phyloP scores from a whole-genome alignment of 2,113 vertebrate species.

The Maylandia zebra region DNA sequence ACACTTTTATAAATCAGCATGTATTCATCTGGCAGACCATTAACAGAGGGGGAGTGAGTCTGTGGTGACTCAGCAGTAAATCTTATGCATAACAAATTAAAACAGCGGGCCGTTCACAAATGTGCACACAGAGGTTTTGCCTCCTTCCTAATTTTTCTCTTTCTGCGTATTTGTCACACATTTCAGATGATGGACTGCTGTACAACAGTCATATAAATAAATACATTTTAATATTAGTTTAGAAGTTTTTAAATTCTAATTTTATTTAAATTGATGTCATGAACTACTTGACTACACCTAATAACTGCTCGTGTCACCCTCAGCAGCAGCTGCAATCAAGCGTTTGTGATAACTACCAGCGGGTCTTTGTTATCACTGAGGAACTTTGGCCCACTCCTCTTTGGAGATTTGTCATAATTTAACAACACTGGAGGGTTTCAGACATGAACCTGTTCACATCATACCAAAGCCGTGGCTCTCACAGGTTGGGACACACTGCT shows the following conservation, averaged over 20 bases:
- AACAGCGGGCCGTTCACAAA: fast-evolving
- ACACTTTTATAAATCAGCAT: neutral
- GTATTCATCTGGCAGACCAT: neutral
- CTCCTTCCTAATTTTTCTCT: neutral
- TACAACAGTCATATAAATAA: neutral
- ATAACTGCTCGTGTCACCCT: neutral
- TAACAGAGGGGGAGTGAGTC: neutral
- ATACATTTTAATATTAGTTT: neutral
- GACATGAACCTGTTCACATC: neutral
- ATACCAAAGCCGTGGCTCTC: neutral
- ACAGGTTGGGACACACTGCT: neutral
- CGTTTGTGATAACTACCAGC: fast-evolving
- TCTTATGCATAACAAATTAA: fast-evolving
- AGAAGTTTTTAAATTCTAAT: neutral
- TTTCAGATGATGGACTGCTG: neutral
- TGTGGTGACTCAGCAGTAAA: neutral
- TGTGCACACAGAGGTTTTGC: fast-evolving
- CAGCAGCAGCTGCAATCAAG: neutral
- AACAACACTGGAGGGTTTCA: neutral
- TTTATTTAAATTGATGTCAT: neutral
- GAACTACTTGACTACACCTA: neutral
- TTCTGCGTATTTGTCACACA: neutral
- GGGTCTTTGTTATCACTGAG: fast-evolving
- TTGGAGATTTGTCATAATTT: neutral
- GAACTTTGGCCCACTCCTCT: fast-evolving